Percentiles rank a stretch among this genome's conserved stretches.
Evolutionary conservation across 2,113 vertebrate genomes (phyloP).

Genomic region (Ursus arctos): DNA sequence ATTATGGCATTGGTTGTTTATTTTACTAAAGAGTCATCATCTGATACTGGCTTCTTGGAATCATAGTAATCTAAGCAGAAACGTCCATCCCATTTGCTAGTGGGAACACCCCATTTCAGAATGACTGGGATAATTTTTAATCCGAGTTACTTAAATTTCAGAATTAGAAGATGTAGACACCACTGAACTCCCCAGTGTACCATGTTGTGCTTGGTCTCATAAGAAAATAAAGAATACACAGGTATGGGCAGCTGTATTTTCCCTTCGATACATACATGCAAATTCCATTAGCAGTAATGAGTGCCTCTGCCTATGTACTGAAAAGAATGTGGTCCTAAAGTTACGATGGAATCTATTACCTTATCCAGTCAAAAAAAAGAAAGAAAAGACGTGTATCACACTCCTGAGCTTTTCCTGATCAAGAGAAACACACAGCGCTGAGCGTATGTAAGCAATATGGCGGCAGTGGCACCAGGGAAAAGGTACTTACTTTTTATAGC

Average conservation of each 20-base stretch:
- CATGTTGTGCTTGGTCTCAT: conserved; percentile 13
- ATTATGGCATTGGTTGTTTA: conserved; percentile 42
- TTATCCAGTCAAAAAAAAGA: not conserved
- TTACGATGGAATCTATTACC: conserved; percentile 27
- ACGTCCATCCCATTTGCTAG: conserved; percentile 16
- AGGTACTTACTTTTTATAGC: conserved; percentile 33
- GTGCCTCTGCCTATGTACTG: not conserved
- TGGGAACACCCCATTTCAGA: not conserved
- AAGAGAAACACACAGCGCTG: not conserved
- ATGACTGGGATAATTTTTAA: conserved; percentile 20
- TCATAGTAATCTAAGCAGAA: conserved; percentile 30
- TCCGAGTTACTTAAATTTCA: conserved; percentile 30
- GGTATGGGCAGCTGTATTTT: not conserved
- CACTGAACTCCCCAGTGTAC: not conserved
- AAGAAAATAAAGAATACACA: conserved; percentile 40
- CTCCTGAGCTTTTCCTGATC: not conserved
- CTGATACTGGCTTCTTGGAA: conserved; percentile 36
- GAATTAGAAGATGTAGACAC: conserved; percentile 55
- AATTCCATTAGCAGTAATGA: conserved; percentile 60
- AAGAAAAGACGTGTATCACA: not conserved
- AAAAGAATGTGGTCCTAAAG: not conserved
- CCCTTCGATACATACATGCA: not conserved
- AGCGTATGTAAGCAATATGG: not conserved
- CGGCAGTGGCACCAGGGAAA: not conserved
- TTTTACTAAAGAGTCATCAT: conserved; percentile 46